Base-by-base conservation (phyloP, 2,888 invertebrate species). In the Diogma glabrata region DNA sequence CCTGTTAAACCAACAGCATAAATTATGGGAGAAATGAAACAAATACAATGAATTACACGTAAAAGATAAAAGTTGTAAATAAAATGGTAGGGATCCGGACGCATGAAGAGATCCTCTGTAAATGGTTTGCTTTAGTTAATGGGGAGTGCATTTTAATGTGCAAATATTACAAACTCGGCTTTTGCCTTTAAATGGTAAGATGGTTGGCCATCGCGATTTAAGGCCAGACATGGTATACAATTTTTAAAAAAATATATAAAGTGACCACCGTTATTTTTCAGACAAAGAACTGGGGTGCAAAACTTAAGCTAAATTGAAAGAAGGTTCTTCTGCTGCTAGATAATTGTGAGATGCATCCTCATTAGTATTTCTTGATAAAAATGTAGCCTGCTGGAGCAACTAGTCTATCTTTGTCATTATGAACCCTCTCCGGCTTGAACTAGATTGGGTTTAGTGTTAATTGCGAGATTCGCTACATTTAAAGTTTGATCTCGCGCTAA, bases 171-270 rank as follows among this genome's bases (percentile, higher is more conserved):
- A 52, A 52, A 47, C 46, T 60, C 17, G 59, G 56, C 20, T 47
- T 45, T 54, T 36, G 53, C 54, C 51, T 59, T 60, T 43, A 57
- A 55, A 50, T 57, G 60, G 38, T 56, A 60, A 46, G 52, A 60
- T 53, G 59, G 61, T 53, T 62, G 60, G 60, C 55, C 61, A 36
- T 53, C 53, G 46, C 53, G 60, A 16, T 61, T 59, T 56, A 60
- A 60, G 54, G 48, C 52, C 23, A 55, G 60, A 38, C 52, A 59
- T 38, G 56, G 57, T 45, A 58, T 59, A 38, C 57, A 53, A 53
- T 58, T 56, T 53, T 54, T 57, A 49, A 55, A 53, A 49, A 56
- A 51, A 54, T 52, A 47, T 50, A 47, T 33, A 50, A 52, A 33
- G 53, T 54, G 50, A 54, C 49, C 26, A 26, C 53, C 17, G 28